phyloP scores from a whole-genome alignment of 2,888 invertebrate genomes.

The Venustoraphidia nigricollis region DNA sequence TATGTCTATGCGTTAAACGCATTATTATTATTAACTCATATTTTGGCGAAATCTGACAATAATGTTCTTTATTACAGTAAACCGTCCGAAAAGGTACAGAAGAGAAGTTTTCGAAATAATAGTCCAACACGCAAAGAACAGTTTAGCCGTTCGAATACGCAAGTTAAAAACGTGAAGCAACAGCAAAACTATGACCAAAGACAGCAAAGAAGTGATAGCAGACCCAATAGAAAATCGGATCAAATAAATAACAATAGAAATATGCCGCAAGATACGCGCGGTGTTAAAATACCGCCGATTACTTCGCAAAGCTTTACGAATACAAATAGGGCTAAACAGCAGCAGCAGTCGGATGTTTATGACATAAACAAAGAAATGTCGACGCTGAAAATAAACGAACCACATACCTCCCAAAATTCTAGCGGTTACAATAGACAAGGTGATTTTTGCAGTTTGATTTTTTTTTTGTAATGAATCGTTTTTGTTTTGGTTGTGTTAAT shows the following conservation, averaged over 20 bases:
- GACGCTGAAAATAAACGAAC: constrained; percentile 17
- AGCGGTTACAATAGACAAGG: not conserved
- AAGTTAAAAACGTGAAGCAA: not conserved
- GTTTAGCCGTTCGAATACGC: not conserved
- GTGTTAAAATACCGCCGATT: constrained; percentile 10
- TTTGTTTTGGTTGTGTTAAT: too few relatives aligned
- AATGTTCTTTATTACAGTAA: too few relatives aligned
- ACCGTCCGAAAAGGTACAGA: too few relatives aligned
- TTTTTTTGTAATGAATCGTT: too few relatives aligned
- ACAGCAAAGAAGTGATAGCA: not conserved
- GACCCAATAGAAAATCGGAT: not conserved
- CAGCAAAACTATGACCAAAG: not conserved
- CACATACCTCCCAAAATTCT: not conserved
- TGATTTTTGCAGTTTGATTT: not conserved
- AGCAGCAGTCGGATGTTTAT: constrained; percentile 13
- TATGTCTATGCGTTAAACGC: too few relatives aligned
- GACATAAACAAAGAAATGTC: constrained; percentile 22
- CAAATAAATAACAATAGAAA: not conserved
- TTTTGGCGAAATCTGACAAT: too few relatives aligned
- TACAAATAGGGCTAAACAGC: constrained; percentile 23
- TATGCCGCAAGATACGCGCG: not conserved
- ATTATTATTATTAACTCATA: too few relatives aligned
- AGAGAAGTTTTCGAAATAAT: too few relatives aligned
- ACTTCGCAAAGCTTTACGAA: constrained; percentile 24
- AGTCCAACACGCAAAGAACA: too few relatives aligned